Conservation (phyloP, 2,797 vertebrate genomes). For the Danio kyathit region DNA sequence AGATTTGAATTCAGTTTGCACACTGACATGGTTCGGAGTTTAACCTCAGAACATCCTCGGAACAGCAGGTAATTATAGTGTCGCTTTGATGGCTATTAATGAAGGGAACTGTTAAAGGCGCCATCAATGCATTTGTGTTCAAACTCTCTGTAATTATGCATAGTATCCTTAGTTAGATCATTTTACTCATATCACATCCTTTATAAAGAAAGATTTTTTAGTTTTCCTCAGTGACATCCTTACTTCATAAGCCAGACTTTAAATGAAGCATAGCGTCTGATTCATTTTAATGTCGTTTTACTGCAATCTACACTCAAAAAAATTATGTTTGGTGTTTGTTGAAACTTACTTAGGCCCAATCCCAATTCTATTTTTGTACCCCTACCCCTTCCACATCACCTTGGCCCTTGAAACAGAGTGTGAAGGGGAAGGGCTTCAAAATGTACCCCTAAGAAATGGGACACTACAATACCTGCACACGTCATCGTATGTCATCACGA, state of each 20-base stretch:
- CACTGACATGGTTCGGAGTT: conserved; percentile 64
- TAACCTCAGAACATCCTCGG: conserved; percentile 70
- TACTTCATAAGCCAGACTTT: not conserved
- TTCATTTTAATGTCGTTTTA: conserved; percentile 23
- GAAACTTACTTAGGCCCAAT: too few relatives aligned
- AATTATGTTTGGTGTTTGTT: too few relatives aligned
- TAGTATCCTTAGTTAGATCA: conserved; percentile 48
- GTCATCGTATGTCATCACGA: too few relatives aligned
- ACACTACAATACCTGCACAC: too few relatives aligned
- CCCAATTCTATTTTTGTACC: too few relatives aligned
- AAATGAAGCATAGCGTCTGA: conserved; percentile 23
- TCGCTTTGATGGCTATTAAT: conserved; percentile 72
- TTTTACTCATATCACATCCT: conserved; percentile 40
- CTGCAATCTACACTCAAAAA: not conserved
- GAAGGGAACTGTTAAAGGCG: conserved; percentile 63
- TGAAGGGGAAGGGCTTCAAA: too few relatives aligned
- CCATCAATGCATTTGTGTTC: conserved; percentile 65
- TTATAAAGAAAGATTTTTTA: conserved; percentile 20
- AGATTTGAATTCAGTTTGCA: conserved; percentile 50
- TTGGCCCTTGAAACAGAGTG: too few relatives aligned
- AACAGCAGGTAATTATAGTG: conserved; percentile 69
- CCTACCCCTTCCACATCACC: too few relatives aligned
- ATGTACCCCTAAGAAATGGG: too few relatives aligned
- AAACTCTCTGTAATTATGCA: conserved; percentile 69
- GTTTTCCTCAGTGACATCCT: not conserved